Conservation (phyloP, 2,113 vertebrate genomes). For the Neolamprologus cancellatus region DNA sequence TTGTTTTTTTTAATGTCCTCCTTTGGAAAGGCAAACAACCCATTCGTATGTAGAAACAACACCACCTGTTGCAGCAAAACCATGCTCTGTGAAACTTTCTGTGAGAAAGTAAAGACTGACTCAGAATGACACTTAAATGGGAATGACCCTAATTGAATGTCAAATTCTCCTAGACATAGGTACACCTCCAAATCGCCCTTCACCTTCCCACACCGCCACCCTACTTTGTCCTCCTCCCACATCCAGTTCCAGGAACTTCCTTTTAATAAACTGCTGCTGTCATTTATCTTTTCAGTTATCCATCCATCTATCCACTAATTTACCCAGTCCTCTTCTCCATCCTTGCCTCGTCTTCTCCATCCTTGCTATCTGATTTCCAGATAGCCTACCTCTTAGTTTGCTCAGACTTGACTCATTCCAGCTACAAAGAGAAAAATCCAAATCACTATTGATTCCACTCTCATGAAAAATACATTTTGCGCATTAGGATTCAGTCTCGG, state of each 20-base stretch:
- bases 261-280: not conserved
- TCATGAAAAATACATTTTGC: conserved; percentile 60
- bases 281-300: conserved; percentile 32
- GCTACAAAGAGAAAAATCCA: conserved; percentile 47
- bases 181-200: not conserved
- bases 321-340: not conserved
- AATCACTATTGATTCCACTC: conserved; percentile 59
- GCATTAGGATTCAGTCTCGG: conserved; percentile 42
- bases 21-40: not conserved
- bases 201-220: not conserved
- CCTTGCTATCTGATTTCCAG: conserved; percentile 18
- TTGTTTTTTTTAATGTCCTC: not conserved
- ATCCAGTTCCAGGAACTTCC: conserved; percentile 7
- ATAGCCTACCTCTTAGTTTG: not conserved
- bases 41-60: not conserved
- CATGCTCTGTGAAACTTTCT: not conserved
- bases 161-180: not conserved
- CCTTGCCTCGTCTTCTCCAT: not conserved
- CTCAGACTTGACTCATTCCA: conserved; percentile 6
- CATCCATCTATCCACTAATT: conserved; percentile 22
- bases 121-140: not conserved
- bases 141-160: not conserved
- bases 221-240: not conserved
- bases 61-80: not conserved
- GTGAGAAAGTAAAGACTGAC: not conserved